Conservation (phyloP, 2,888 invertebrate genomes). For the Drosophila mimetica region DNA sequence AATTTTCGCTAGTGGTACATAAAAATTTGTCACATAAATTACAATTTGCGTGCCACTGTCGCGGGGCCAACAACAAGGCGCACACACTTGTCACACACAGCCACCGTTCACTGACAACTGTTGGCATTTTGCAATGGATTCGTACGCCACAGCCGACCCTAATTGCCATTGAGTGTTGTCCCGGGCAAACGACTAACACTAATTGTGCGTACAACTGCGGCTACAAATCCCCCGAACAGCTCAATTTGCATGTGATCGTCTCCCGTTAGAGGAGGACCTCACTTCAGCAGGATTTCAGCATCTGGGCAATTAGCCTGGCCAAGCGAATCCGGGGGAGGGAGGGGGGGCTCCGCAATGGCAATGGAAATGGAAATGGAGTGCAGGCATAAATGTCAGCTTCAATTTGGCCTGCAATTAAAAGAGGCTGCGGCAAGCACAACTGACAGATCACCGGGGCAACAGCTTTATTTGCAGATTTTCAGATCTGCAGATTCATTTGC, state of each 20-base stretch:
- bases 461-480: constrained; percentile 68
- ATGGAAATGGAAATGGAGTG: constrained; percentile 79
- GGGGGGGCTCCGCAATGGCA: constrained; percentile 55
- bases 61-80: constrained; percentile 53
- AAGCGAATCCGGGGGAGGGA: constrained; percentile 11
- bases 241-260: constrained; percentile 67
- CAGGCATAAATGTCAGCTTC: constrained; percentile 76
- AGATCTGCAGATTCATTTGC: constrained; percentile 72
- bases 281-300: neutral
- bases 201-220: constrained; percentile 78
- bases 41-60: constrained; percentile 72
- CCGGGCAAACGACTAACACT: constrained; percentile 69
- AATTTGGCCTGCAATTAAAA: constrained; percentile 76
- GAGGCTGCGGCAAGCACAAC: constrained; percentile 31
- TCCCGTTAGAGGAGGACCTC: constrained; percentile 57
- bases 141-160: constrained; percentile 62
- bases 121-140: constrained; percentile 64
- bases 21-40: constrained; percentile 80
- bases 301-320: constrained; percentile 71
- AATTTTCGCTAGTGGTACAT: constrained; percentile 71
- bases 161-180: constrained; percentile 79
- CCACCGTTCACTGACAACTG: constrained; percentile 6
- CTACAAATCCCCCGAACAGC: constrained; percentile 58
- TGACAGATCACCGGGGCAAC: constrained; percentile 60
- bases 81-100: constrained; percentile 54